Percentiles rank a stretch among this genome's conserved stretches.
Conservation (phyloP, 2,888 invertebrate genomes). For the Drosophila diplacantha region DNA sequence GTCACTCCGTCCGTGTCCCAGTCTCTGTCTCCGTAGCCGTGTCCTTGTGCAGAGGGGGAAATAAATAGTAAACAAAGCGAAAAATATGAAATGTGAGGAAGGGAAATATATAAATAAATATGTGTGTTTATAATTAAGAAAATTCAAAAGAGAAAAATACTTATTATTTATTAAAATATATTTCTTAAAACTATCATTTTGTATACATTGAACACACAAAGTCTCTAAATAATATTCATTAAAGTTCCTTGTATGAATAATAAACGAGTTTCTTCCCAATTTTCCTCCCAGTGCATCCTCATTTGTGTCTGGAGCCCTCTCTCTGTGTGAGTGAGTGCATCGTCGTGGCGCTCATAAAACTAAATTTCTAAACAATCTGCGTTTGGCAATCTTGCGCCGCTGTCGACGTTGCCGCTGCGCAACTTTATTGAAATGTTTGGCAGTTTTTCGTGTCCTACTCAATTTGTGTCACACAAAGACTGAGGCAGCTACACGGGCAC, state of each 20-base stretch:
- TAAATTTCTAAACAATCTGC: constrained; percentile 71
- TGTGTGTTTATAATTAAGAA: too few relatives aligned
- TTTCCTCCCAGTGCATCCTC: background rate
- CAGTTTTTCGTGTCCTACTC: constrained; percentile 69
- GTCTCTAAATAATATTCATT: background rate
- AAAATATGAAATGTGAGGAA: background rate
- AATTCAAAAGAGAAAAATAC: too few relatives aligned
- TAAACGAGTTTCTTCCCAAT: background rate
- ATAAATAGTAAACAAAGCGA: background rate
- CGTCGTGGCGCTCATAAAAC: constrained; percentile 59
- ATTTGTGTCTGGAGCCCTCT: constrained; percentile 38
- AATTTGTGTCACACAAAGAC: constrained; percentile 62
- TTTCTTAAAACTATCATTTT: background rate
- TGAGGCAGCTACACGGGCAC: background rate
- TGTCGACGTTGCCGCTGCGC: constrained; percentile 49
- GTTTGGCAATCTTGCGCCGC: constrained; percentile 64
- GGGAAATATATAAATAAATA: background rate
- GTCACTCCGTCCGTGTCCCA: constrained; percentile 18
- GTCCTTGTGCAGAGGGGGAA: constrained; percentile 23
- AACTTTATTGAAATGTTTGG: constrained; percentile 71
- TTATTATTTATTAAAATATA: too few relatives aligned
- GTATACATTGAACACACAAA: background rate
- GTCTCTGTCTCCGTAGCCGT: constrained; percentile 34
- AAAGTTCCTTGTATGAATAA: background rate
- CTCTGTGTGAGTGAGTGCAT: constrained; percentile 34